Evolutionary conservation across 1,140 invertebrate genomes (phyloP).

Genomic region (Zophobas atratus): DNA sequence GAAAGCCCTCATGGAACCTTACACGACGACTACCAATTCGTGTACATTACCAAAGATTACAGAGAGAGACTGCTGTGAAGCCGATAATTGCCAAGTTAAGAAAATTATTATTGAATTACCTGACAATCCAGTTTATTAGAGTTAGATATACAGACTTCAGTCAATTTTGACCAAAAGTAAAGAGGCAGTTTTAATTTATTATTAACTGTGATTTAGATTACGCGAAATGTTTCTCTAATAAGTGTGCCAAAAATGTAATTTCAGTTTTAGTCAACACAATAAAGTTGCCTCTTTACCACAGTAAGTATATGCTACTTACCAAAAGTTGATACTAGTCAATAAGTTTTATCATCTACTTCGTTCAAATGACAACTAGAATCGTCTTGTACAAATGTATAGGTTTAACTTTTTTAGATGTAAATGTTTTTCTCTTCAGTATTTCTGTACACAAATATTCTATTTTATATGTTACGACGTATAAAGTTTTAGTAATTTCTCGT

Average conservation of each 20-base stretch:
- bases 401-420: not conserved
- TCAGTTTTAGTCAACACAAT: not conserved
- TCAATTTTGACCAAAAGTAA: no score
- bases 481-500: not conserved
- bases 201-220: no score
- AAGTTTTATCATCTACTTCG: not conserved
- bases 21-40: constrained; percentile 32
- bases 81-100: constrained; percentile 58
- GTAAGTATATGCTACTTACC: not conserved
- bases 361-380: not conserved
- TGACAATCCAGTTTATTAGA: constrained; percentile 44
- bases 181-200: no score
- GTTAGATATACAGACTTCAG: no score
- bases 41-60: constrained; percentile 55
- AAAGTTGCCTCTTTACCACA: not conserved
- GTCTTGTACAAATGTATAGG: not conserved
- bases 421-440: constrained; percentile 24
- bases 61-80: constrained; percentile 58
- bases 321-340: constrained; percentile 24
- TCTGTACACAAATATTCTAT: not conserved
- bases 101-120: constrained; percentile 62
- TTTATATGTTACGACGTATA: no score
- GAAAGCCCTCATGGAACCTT: constrained; percentile 52
- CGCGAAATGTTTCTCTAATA: no score
- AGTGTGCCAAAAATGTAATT: not conserved